Percentiles rank a stretch among this genome's conserved stretches.
Conservation (phyloP, 1,140 invertebrate genomes). For the Drosophila eugracilis region DNA sequence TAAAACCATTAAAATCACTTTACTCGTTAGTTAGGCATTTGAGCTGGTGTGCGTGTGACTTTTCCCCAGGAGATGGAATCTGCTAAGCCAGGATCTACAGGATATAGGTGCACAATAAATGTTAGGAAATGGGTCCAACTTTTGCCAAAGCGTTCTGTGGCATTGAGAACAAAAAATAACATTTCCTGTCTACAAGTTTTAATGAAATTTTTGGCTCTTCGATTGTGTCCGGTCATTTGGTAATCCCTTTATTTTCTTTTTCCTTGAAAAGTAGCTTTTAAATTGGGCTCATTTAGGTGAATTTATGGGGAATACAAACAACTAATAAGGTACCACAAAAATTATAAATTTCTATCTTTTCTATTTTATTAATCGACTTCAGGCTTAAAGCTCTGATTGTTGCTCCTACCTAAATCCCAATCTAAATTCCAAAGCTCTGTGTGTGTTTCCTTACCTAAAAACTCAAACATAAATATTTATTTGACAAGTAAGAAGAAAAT, state of each 20-base stretch:
- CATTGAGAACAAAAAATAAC: conserved; percentile 36
- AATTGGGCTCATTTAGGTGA: background rate
- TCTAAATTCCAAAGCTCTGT: background rate
- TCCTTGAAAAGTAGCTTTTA: background rate
- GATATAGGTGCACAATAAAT: conserved; percentile 31
- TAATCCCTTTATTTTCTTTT: background rate
- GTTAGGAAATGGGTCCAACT: conserved; percentile 23
- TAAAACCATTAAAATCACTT: conserved; percentile 78
- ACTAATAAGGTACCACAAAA: background rate
- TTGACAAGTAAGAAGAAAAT: conserved; percentile 28
- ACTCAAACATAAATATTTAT: conserved; percentile 46
- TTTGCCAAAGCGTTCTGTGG: conserved; percentile 15
- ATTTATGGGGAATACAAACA: background rate
- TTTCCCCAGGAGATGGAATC: conserved; percentile 25
- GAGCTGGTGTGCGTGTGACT: conserved; percentile 11
- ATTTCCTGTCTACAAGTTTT: conserved; percentile 56
- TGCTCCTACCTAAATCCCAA: background rate
- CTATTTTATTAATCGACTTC: background rate
- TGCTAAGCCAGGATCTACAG: conserved; percentile 20
- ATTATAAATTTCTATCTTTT: background rate
- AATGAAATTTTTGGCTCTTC: conserved; percentile 48
- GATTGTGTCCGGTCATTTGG: conserved; percentile 15
- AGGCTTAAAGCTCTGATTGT: no score
- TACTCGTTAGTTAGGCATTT: conserved; percentile 57
- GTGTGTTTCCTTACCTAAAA: conserved; percentile 4